Conservation (phyloP, 1,140 invertebrate genomes). For the Ceratitis capitata region DNA sequence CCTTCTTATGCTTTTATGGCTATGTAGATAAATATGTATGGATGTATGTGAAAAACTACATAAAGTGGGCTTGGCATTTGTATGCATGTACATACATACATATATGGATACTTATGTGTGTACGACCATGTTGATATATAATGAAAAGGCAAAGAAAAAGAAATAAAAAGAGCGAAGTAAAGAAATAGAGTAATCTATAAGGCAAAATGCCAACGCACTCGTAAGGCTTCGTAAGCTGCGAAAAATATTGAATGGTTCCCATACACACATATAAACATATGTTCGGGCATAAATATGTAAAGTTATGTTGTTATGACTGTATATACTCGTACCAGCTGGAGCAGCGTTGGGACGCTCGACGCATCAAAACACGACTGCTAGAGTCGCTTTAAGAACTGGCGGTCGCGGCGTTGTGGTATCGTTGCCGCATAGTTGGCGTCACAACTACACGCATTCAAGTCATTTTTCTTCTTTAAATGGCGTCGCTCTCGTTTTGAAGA, state of each 20-base stretch:
- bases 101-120: too few species aligned
- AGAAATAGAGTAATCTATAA: not conserved
- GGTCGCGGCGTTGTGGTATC: not conserved
- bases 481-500: not conserved
- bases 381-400: not conserved
- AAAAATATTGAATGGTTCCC: slow-evolving; percentile 21
- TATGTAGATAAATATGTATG: not conserved
- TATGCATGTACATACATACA: not conserved
- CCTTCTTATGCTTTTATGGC: not conserved
- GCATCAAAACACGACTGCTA: not conserved
- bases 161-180: not conserved
- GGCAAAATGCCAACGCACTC: slow-evolving; percentile 25
- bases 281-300: not conserved
- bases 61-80: slow-evolving; percentile 12
- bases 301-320: not conserved
- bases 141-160: not conserved
- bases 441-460: slow-evolving; percentile 12
- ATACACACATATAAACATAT: not conserved
- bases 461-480: not conserved
- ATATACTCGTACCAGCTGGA: not conserved
- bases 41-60: not conserved
- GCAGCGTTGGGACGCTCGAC: not conserved
- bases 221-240: not conserved
- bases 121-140: not conserved
- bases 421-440: slow-evolving; percentile 5